Percentiles rank a stretch among this genome's conserved stretches.
phyloP scores from a whole-genome alignment of 2,113 vertebrate species.

The Cinclus mexicanus region DNA sequence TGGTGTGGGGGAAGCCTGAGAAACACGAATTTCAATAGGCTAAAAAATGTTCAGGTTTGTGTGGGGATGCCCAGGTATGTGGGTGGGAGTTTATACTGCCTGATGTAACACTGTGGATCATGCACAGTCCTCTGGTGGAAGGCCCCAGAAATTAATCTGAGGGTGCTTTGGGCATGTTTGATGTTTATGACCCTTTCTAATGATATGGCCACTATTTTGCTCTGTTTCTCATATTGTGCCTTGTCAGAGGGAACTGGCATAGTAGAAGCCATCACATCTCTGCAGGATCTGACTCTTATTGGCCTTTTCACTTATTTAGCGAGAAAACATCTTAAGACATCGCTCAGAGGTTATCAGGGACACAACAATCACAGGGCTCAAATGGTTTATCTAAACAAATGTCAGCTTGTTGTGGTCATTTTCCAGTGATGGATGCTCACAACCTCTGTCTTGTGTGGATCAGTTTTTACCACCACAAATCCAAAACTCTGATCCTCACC shows the following conservation, averaged over 20 bases:
- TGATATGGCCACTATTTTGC: background rate
- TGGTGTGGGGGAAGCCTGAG: rapidly evolving
- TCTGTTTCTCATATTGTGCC: no score
- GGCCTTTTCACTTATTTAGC: background rate
- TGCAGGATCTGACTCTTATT: background rate
- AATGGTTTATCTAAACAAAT: background rate
- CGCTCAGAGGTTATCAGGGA: background rate
- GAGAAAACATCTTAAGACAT: background rate
- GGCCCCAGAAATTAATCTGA: background rate
- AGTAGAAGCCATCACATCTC: background rate
- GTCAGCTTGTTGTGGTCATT: background rate
- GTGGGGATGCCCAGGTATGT: background rate
- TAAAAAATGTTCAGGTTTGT: background rate
- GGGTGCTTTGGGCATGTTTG: background rate
- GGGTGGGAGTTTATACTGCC: background rate
- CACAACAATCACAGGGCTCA: background rate
- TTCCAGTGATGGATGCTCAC: background rate
- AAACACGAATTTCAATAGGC: background rate
- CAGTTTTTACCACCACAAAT: background rate
- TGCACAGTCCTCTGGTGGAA: background rate
- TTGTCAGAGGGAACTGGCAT: background rate
- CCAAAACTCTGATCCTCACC: background rate
- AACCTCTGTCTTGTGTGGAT: background rate
- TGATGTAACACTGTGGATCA: background rate
- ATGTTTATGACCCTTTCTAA: background rate